Conservation (phyloP, 2,113 vertebrate genomes). For the Todiramphus chloris region DNA sequence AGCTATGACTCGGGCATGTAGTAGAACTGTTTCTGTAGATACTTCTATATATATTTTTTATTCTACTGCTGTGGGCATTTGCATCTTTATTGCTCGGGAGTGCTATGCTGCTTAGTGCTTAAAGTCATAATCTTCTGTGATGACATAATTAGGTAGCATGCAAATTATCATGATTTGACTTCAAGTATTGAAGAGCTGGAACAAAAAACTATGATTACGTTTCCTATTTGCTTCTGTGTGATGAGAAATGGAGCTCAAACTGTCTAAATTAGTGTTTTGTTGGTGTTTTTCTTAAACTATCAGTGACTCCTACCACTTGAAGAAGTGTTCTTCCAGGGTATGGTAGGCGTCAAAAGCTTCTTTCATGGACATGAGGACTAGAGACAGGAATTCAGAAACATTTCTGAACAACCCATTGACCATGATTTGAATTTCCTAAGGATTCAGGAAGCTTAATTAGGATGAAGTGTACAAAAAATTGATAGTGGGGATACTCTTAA, state of each 20-base stretch:
- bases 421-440: background rate
- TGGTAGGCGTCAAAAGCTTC: background rate
- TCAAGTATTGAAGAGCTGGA: background rate
- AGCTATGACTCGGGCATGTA: background rate
- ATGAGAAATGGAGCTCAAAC: background rate
- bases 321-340: background rate
- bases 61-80: background rate
- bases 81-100: slow-evolving; percentile 17
- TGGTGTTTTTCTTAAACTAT: background rate
- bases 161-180: slow-evolving; percentile 33
- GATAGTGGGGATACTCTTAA: background rate
- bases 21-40: background rate
- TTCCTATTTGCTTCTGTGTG: background rate
- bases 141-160: background rate
- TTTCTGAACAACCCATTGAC: background rate
- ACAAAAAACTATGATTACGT: background rate
- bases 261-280: background rate
- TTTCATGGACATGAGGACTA: background rate
- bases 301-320: background rate
- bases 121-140: background rate
- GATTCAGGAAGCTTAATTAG: background rate
- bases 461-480: background rate
- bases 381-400: background rate
- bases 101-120: background rate
- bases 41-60: background rate